Percentiles rank a stretch among this genome's conserved stretches.
Evolutionary conservation across 2,797 vertebrate genomes (phyloP).

Genomic region (Amniataba percoides): DNA sequence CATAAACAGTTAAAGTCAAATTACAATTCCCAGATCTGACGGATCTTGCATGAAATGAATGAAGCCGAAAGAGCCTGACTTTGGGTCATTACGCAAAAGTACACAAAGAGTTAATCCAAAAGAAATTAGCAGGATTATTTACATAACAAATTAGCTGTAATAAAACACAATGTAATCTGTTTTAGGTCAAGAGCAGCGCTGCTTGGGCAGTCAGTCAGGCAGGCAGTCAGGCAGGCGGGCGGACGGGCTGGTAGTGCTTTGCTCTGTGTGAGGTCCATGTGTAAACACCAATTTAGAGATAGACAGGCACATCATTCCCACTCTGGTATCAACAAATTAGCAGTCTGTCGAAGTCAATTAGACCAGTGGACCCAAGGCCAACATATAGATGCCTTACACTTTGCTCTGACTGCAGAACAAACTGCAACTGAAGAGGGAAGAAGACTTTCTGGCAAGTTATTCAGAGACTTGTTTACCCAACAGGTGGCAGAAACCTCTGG

Average conservation of each 20-base stretch:
- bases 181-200: conserved; percentile 86
- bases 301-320: conserved; percentile 93
- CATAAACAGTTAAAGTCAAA: conserved; percentile 74
- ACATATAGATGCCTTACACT: conserved; percentile 77
- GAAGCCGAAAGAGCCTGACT: conserved; percentile 68
- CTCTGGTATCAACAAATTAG: conserved; percentile 94
- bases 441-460: conserved; percentile 39
- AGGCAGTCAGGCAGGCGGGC: conserved; percentile 61
- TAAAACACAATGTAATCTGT: conserved; percentile 91
- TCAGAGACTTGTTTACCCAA: conserved; percentile 52
- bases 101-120: conserved; percentile 90
- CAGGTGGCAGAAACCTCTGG: conserved; percentile 64
- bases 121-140: conserved; percentile 90
- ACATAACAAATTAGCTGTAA: conserved; percentile 95
- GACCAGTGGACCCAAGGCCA: conserved; percentile 81
- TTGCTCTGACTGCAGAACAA: conserved; percentile 50
- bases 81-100: conserved; percentile 86
- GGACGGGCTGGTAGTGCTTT: conserved; percentile 88
- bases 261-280: conserved; percentile 97
- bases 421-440: conserved; percentile 40
- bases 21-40: conserved; percentile 70
- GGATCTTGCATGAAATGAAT: conserved; percentile 63
- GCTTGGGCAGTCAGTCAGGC: conserved; percentile 81
- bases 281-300: conserved; percentile 95
- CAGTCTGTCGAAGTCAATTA: conserved; percentile 94